Base-by-base conservation (phyloP, 2,113 vertebrate species). In the Ctenodactylus gundi region DNA sequence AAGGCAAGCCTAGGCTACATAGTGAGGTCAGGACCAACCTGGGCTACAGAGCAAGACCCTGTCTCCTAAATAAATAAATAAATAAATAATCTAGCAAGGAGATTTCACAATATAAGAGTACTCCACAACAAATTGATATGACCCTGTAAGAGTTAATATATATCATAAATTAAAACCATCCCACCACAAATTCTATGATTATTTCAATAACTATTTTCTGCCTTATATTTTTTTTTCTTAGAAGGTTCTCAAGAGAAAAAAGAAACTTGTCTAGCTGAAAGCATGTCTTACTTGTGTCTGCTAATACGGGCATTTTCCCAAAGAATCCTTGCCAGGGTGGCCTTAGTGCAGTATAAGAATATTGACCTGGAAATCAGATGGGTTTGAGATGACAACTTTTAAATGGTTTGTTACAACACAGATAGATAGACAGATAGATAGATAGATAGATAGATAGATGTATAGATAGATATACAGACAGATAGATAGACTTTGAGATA, bases 71-170 rank as follows among this genome's bases (percentile, higher is more conserved):
- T n/a, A n/a, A n/a, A n/a, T n/a, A n/a, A n/a, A n/a, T n/a, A n/a
- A n/a, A n/a, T n/a, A n/a, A n/a, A n/a, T n/a, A 95, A 72, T 51
- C 11, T 72, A 93, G 77, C 67, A 83, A 73, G 31, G 4, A 90
- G 21, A 91, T 92, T 85, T 88, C 21, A 44, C 58, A 75, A 17
- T 65, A 29, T 57, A 25, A 92, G 18, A 72, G 60, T n/a, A 46
- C 39, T 90, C 31, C 23, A n/a, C 13, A 92, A 55, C 4, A 46
- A 92, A 49, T 29, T n/a, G 83, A n/a, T 53, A 20, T 14, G 34
- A 29, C 39, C n/a, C 46, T 92, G 36, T 80, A 44, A 73, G 23
- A 88, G 3, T 1, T 83, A 18, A 25, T 70, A 15, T 1, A 49
- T 62, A 75, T 83, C 86, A n/a, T n/a, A 36, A 36, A 8, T 55